These are phyloP conservation scores for Siphlonurus alternatus DNA, from an alignment of 2,888 invertebrate species.

Conservation along the genomic window DNA sequence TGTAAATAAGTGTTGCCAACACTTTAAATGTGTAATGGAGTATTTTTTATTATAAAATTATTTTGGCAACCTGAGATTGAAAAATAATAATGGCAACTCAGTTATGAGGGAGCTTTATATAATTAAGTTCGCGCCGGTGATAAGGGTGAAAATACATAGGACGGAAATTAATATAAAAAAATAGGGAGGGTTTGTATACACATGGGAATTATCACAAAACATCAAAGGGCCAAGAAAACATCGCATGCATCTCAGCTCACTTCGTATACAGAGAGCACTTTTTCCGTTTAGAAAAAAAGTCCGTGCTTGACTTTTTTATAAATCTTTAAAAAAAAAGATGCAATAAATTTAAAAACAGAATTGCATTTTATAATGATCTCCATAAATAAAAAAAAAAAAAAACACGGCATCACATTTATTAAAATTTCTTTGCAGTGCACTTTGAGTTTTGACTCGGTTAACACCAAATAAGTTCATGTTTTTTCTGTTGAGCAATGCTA, in stretches of 20 bases:
- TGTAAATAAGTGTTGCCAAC: background rate
- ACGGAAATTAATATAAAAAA: too few relatives aligned
- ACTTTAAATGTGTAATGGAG: background rate
- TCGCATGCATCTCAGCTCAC: background rate
- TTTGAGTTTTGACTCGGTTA: background rate
- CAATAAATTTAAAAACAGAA: background rate
- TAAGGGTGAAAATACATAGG: too few relatives aligned
- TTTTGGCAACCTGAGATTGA: background rate
- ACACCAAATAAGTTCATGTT: background rate
- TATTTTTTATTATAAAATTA: background rate
- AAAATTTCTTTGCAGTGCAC: too few relatives aligned
- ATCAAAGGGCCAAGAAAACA: background rate
- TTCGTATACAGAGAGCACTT: background rate
- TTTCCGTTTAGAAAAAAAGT: too few relatives aligned
- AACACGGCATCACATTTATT: too few relatives aligned
- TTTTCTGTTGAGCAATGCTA: background rate
- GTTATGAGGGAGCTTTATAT: background rate
- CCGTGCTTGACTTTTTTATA: background rate
- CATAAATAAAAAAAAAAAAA: too few relatives aligned
- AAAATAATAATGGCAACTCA: background rate
- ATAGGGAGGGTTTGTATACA: background rate
- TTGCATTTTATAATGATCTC: background rate
- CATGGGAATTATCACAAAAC: background rate
- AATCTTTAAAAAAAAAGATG: background rate
- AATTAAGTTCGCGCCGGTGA: too few relatives aligned